Percentiles rank a stretch among this genome's conserved stretches.
These are phyloP conservation scores for Lophotis ruficrista DNA, from an alignment of 2,113 vertebrate genomes.

Conservation along the genomic window DNA sequence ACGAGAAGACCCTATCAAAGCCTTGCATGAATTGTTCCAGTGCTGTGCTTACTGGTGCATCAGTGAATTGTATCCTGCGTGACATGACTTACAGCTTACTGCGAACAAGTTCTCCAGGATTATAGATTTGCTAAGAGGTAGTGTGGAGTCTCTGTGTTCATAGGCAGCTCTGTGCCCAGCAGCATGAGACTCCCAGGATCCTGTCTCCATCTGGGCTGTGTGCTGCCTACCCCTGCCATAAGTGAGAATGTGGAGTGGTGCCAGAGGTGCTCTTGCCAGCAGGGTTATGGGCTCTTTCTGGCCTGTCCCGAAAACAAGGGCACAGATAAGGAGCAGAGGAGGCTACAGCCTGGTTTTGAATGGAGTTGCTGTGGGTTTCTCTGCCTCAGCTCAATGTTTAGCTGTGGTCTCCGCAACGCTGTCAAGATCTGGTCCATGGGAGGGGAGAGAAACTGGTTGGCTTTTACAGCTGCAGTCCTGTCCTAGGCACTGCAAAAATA, in stretches of 20 bases:
- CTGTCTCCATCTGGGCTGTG: neutral
- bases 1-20: neutral
- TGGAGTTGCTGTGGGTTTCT: neutral
- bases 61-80: neutral
- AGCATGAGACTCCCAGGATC: neutral
- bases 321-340: neutral
- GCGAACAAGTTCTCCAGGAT: neutral
- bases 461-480: neutral
- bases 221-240: fast-evolving
- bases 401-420: neutral
- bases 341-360: neutral
- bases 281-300: neutral
- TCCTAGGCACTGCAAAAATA: neutral
- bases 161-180: neutral
- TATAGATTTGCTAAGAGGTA: neutral
- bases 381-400: neutral
- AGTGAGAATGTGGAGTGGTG: neutral
- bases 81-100: neutral
- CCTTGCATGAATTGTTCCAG: neutral
- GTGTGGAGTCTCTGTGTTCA: neutral
- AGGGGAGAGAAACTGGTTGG: neutral
- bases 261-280: neutral
- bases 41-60: neutral
- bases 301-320: neutral
- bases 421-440: neutral